Evolutionary conservation across 2,888 invertebrate genomes (phyloP).

Genomic region (Sicus ferrugineus): DNA sequence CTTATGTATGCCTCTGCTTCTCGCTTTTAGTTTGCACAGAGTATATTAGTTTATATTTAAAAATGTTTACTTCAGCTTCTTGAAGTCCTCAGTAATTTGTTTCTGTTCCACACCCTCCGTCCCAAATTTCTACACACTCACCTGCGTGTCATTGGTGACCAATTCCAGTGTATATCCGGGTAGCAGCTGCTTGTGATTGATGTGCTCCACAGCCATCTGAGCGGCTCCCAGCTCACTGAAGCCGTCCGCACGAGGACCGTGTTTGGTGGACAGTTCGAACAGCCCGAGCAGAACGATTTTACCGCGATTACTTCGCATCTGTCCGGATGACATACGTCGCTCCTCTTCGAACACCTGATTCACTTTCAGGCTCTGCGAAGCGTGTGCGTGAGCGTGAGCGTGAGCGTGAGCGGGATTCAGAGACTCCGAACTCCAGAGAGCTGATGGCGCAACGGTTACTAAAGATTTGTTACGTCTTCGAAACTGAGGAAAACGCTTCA

Average conservation of each 20-base stretch:
- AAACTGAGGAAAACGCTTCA: conserved; percentile 50
- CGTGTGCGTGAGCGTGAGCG: conserved; percentile 40
- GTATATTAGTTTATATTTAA: no score
- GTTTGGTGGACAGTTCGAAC: conserved; percentile 77
- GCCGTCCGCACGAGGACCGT: conserved; percentile 74
- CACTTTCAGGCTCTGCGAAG: conserved; percentile 62
- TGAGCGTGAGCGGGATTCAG: not conserved
- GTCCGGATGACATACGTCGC: conserved; percentile 54
- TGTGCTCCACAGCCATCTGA: conserved; percentile 78
- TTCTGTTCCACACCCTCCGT: not conserved
- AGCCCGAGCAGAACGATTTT: conserved; percentile 77
- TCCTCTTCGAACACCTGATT: conserved; percentile 64
- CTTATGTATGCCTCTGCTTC: no score
- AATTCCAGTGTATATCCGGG: conserved; percentile 79
- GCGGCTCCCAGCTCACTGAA: conserved; percentile 81
- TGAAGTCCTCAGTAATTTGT: no score
- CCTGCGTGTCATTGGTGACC: conserved; percentile 86
- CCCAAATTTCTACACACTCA: conserved; percentile 61
- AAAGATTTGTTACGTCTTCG: conserved; percentile 34
- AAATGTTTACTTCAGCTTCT: no score
- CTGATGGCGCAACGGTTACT: conserved; percentile 20
- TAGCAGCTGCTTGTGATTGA: conserved; percentile 74
- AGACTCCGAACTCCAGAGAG: not conserved
- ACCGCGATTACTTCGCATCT: conserved; percentile 59
- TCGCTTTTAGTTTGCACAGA: no score